A percentile compares a stretch with the other conserved stretches of the same genome.
Evolutionary conservation across 2,888 invertebrate genomes (phyloP).

Genomic region (Drosophila setosimentum): DNA sequence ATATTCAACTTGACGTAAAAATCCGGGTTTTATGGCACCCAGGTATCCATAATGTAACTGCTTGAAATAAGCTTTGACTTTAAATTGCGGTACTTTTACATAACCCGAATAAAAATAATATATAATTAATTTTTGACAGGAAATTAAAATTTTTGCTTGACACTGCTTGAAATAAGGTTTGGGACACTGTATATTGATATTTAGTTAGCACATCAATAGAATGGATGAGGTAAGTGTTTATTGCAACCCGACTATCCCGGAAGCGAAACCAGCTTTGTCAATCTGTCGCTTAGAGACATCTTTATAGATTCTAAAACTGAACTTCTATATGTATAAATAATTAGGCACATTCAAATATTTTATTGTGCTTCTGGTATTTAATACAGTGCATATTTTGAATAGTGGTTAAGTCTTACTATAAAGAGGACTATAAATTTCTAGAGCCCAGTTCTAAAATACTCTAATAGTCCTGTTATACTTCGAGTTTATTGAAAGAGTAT

Average conservation of each 20-base stretch:
- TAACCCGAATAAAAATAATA: too few species aligned
- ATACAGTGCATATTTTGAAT: not conserved
- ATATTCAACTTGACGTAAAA: too few species aligned
- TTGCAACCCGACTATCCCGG: slow-evolving; percentile 16
- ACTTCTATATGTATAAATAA: not conserved
- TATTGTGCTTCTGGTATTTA: not conserved
- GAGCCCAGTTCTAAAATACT: too few species aligned
- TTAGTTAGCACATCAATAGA: slow-evolving; percentile 16
- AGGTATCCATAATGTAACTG: too few species aligned
- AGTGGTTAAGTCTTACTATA: not conserved
- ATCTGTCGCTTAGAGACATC: not conserved
- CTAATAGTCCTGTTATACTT: not conserved
- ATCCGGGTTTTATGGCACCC: too few species aligned
- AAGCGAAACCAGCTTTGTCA: slow-evolving; percentile 34
- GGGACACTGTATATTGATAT: not conserved
- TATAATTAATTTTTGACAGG: too few species aligned
- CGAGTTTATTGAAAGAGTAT: not conserved
- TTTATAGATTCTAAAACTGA: slow-evolving; percentile 28
- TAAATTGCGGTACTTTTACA: too few species aligned
- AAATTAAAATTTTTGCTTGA: too few species aligned
- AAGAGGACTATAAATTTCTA: not conserved
- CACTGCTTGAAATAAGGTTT: too few species aligned
- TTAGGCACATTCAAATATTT: not conserved
- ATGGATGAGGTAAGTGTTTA: slow-evolving; percentile 39
- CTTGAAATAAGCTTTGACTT: too few species aligned